Evolutionary conservation across 1,140 invertebrate genomes (phyloP).

Genomic region (Metopolophium dirhodum): DNA sequence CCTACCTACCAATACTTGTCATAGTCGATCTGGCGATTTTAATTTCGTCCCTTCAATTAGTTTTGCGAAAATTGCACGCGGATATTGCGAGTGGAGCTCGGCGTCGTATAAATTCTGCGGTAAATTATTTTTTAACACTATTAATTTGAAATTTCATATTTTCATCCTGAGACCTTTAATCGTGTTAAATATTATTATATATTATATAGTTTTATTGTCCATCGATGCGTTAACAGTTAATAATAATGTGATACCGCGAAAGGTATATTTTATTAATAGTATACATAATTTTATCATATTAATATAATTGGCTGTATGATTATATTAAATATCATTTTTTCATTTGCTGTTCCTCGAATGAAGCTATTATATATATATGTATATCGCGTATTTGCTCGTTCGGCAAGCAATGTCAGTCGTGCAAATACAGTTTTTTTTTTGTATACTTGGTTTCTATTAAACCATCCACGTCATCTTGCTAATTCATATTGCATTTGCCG

Average conservation of each 20-base stretch:
- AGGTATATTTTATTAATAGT: neutral
- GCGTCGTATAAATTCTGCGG: neutral
- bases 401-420: neutral
- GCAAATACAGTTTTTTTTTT: neutral
- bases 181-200: neutral
- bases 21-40: neutral
- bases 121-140: neutral
- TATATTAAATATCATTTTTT: neutral
- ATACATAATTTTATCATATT: neutral
- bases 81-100: neutral
- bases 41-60: neutral
- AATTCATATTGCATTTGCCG: neutral
- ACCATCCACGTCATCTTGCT: neutral
- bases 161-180: neutral
- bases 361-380: no score
- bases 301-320: neutral
- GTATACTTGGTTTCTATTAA: neutral
- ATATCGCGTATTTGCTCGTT: neutral
- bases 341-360: neutral
- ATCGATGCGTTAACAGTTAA: neutral
- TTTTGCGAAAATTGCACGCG: neutral
- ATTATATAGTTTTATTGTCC: neutral
- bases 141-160: conserved; percentile 2
- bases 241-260: neutral
- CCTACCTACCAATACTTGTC: no score